These are phyloP conservation scores for Panorpa germanica DNA, from an alignment of 2,888 invertebrate genomes.

Conservation along the genomic window DNA sequence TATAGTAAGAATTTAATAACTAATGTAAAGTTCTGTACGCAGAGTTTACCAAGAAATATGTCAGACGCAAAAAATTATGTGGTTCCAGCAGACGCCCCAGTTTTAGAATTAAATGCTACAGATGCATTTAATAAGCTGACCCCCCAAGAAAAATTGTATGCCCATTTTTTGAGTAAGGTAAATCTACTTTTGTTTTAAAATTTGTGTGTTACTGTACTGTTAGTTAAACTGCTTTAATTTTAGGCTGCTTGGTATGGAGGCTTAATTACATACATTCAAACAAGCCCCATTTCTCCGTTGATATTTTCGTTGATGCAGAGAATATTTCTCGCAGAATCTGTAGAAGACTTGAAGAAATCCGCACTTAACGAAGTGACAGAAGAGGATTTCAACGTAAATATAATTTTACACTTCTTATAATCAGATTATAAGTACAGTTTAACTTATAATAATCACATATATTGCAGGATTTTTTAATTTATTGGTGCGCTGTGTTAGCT, in stretches of 20 bases:
- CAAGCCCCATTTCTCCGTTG: constrained; percentile 81
- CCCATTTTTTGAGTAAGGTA: constrained; percentile 70
- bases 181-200: constrained; percentile 11
- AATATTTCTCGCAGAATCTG: constrained; percentile 51
- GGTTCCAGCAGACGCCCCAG: constrained; percentile 23
- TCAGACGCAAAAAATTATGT: constrained; percentile 19
- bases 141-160: constrained; percentile 67
- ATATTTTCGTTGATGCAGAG: constrained; percentile 73
- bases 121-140: constrained; percentile 68
- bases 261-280: constrained; percentile 72
- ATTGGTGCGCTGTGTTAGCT: constrained; percentile 64
- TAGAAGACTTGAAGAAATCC: constrained; percentile 44
- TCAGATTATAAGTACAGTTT: constrained; percentile 7
- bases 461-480: constrained; percentile 65
- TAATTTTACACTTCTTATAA: no score
- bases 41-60: no score
- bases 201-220: no score
- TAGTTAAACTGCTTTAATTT: constrained; percentile 11
- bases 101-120: constrained; percentile 61
- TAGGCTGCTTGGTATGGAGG: constrained; percentile 82
- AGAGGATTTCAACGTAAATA: constrained; percentile 60
- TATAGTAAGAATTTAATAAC: no score
- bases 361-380: constrained; percentile 43
- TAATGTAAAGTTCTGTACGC: no score
- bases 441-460: constrained; percentile 8